phyloP scores from a whole-genome alignment of 2,888 invertebrate species.

The Halictus ligatus region DNA sequence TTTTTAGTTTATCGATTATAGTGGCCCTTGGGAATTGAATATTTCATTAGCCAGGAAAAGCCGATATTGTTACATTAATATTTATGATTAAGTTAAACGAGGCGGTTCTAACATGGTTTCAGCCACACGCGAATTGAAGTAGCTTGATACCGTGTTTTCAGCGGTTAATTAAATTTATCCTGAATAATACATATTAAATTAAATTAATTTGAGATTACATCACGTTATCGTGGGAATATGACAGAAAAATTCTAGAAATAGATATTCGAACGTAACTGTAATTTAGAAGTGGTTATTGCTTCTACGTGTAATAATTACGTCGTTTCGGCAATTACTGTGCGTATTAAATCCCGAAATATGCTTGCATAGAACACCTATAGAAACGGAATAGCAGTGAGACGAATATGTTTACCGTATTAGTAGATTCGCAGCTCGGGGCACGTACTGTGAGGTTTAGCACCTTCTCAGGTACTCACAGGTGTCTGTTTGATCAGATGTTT shows the following conservation, averaged over 20 bases:
- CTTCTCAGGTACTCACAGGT: not conserved
- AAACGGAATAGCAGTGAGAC: not conserved
- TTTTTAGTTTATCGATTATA: not conserved
- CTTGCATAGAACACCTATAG: not conserved
- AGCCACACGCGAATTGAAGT: not conserved
- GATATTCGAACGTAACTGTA: not conserved
- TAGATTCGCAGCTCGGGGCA: not conserved
- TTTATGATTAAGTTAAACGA: not conserved
- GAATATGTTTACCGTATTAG: slow-evolving; percentile 1
- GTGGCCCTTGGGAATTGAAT: not conserved
- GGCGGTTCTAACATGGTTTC: not conserved
- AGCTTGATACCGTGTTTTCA: not conserved
- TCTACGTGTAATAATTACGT: not conserved
- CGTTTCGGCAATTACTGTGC: not conserved
- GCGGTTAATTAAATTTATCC: not conserved
- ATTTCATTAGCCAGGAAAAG: not conserved
- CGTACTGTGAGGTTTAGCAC: not conserved
- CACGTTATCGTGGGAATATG: not conserved
- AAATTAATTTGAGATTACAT: not conserved
- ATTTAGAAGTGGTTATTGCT: not conserved
- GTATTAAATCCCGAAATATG: not conserved
- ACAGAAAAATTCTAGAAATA: not conserved
- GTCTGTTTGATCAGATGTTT: slow-evolving; percentile 10
- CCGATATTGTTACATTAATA: not conserved
- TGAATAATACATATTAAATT: not conserved